Evolutionary conservation across 2,797 vertebrate species (phyloP).

Genomic region (Melopsittacus undulatus): DNA sequence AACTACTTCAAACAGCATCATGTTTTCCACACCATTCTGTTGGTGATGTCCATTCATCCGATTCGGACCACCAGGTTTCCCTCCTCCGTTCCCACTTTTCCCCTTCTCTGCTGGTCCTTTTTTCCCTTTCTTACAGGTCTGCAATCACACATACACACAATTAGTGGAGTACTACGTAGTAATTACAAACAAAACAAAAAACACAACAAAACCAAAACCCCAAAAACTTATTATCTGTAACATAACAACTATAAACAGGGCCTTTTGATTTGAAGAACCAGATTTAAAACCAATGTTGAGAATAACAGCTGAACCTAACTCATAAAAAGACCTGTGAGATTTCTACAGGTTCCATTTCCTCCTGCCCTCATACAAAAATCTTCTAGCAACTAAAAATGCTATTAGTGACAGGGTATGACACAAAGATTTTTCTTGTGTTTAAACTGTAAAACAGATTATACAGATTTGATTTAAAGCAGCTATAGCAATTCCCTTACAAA

Average conservation of each 20-base stretch:
- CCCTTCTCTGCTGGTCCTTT: constrained; percentile 89
- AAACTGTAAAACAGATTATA: not conserved
- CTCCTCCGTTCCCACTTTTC: constrained; percentile 89
- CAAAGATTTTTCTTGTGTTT: not conserved
- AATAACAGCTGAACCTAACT: not conserved
- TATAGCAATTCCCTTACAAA: not conserved
- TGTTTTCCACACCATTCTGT: constrained; percentile 99
- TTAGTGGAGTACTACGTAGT: not conserved
- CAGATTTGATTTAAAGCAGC: not conserved
- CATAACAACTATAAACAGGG: not conserved
- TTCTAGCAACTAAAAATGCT: not conserved
- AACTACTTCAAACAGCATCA: constrained; percentile 98
- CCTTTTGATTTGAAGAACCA: not conserved
- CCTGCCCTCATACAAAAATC: not conserved
- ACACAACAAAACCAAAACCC: too few species aligned
- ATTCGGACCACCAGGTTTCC: constrained; percentile 82
- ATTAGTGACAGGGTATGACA: not conserved
- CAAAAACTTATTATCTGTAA: not conserved
- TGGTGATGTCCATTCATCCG: constrained; percentile 99
- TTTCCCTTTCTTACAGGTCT: constrained; percentile 94
- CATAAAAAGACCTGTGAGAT: not conserved
- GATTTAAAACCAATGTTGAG: not conserved
- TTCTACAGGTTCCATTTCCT: not conserved
- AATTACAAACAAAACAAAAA: not conserved
- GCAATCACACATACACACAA: not conserved